Conservation (phyloP, 2,113 vertebrate genomes). For the Dipodomys merriami region DNA sequence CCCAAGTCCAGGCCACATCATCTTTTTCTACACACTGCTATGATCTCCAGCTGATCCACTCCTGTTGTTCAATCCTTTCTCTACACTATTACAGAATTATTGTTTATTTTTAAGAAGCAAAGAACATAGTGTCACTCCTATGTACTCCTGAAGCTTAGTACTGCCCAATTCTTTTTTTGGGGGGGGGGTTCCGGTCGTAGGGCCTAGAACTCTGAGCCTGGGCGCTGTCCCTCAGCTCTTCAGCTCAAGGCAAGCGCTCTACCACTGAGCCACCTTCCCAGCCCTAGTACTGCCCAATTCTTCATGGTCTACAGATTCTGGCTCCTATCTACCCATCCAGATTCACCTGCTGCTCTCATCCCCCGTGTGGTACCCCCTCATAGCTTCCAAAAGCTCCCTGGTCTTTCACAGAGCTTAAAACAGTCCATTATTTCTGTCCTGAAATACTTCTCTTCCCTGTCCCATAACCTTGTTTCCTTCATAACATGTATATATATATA, state of each 20-base stretch:
- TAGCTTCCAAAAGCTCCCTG: background rate
- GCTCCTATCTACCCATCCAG: background rate
- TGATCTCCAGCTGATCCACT: background rate
- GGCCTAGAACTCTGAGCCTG: no score
- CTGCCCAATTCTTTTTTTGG: background rate
- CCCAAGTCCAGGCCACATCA: background rate
- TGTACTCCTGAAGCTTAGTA: background rate
- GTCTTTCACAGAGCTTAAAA: background rate
- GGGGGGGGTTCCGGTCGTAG: no score
- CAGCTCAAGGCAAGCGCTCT: no score
- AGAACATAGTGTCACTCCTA: background rate
- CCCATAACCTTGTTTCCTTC: background rate
- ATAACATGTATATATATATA: background rate
- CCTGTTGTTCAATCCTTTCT: background rate
- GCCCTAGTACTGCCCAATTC: background rate
- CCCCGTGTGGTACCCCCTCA: background rate
- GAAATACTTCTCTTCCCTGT: background rate
- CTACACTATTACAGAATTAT: background rate
- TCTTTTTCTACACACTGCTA: background rate
- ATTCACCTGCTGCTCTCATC: background rate
- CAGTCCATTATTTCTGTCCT: background rate
- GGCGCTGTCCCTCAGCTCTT: no score
- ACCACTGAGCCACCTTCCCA: no score
- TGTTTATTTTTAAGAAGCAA: slow-evolving; percentile 16
- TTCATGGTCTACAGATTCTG: background rate